phyloP scores from a whole-genome alignment of 2,888 invertebrate species.

The Temnothorax ravouxi region DNA sequence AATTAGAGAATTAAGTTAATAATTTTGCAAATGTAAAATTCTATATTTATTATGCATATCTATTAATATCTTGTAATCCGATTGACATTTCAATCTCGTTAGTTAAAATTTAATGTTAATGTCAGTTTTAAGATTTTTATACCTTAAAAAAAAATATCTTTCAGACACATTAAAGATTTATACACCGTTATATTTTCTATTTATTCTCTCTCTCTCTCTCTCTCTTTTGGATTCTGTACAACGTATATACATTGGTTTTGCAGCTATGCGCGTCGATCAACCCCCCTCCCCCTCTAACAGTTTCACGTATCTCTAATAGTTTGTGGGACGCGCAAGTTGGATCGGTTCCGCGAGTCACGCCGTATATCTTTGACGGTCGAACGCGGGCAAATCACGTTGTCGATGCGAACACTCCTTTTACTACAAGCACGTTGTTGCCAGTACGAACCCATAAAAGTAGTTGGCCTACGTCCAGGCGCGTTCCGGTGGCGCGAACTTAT shows the following conservation, averaged over 20 bases:
- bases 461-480: constrained; percentile 79
- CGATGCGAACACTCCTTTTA: constrained; percentile 63
- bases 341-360: constrained; percentile 47
- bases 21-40: constrained; percentile 1
- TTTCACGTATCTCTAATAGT: constrained; percentile 42
- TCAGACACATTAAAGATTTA: background rate
- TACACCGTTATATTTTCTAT: background rate
- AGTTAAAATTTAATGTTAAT: background rate
- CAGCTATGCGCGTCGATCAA: constrained; percentile 37
- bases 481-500: constrained; percentile 72
- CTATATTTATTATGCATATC: background rate
- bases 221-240: background rate
- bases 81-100: background rate
- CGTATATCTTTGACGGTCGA: constrained; percentile 56
- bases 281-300: background rate
- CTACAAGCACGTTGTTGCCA: constrained; percentile 59
- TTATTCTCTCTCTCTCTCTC: background rate
- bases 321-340: constrained; percentile 30
- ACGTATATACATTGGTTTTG: background rate
- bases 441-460: constrained; percentile 68
- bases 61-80: background rate
- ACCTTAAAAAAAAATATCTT: background rate
- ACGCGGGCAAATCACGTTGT: constrained; percentile 74
- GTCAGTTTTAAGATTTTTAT: background rate
- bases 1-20: constrained; percentile 5